Base-by-base conservation (phyloP, 2,888 invertebrate genomes). In the Eupithecia exiguata region DNA sequence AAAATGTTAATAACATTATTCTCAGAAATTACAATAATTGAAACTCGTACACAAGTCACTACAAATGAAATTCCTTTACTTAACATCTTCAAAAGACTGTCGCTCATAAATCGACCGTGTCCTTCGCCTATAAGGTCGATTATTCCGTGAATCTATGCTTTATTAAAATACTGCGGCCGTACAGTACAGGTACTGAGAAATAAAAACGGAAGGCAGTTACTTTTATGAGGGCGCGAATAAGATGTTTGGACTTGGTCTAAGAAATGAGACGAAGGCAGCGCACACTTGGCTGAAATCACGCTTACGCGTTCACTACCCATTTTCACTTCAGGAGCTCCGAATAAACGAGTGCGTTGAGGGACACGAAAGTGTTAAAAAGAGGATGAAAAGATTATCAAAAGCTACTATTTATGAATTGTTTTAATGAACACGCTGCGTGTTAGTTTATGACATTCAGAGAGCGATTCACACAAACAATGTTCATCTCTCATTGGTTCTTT, bases 171-270 rank as follows among this genome's bases (percentile, higher is more conserved):
- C 93, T 93, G 93, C 88, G 93, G 92, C 92, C 92, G 93, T 92
- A 90, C 93, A 93, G 93, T 93, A 94, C 88, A 90, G 90, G 89
- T 89, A 92, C 88, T 10, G 38, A 90, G 93, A 93, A 93, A 94
- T 94, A 94, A 94, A 94, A 94, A 94, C 92, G 92, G 92, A 92
- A 90, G 93, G 93, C 93, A 93, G 94, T 94, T 94, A 94, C 94
- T 93, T 94, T 94, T 94, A 94, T 94, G 94, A 94, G 94, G 93
- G 94, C 94, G 94, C 92, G 94, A 94, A 94, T 94, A 94, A 94
- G 94, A 94, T 94, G 94, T 94, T 94, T 91, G 92, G 92, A 93
- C 92, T 92, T 89, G 88, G 91, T 91, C 92, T 92, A 88, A 92
- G 89, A 92, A 93, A 94, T 93, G 93, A 90, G 89, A 84, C 83